Evolutionary conservation across 1,140 invertebrate genomes (phyloP), one percentile per base, ranked within the genome.

Genomic region (Platyura marginata): DNA sequence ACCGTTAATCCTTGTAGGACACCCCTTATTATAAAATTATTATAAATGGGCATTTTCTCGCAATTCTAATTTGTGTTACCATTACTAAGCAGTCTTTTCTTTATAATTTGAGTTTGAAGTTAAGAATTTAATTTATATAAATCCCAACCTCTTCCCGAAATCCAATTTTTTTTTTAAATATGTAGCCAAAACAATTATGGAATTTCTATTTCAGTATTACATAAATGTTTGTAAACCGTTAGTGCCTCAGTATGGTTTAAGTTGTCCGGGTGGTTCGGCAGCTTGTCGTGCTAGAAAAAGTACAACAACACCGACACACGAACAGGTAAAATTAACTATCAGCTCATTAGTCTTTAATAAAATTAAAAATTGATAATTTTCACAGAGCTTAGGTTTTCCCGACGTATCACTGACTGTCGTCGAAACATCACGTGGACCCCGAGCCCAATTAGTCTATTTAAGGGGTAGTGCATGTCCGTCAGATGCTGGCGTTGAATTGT

Each of bases 211-310:
- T 15, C 52, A 58, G 55, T 58, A 59, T 48, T 61, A 53, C 47
- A 42, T 70, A 51, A 70, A 70, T 53, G 53, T 70, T 37, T 70
- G 68, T 45, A 56, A 57, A 46, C 63, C 68, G 45, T 52, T 69
- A 47, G 56, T 67, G 42, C 51, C 64, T 41, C 55, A 54, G 49
- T 55, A 54, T 49, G 55, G 59, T 51, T 56, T 69, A 42, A 61
- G 57, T 46, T 69, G 67, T 48, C 48, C 53, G 35, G 60, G 63
- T 49, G 66, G 64, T 13, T 66, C 63, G 48, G 62, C 60, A 40
- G 60, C 55, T 44, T 70, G 68, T 46, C 65, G 64, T 55, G 56
- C 60, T 44, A 49, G 52, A 25, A 50, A 43, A 46, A 23, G 35
- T 1, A 23, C 50, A 46, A 56, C 49, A 22, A 51, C 47, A 43